Conservation (phyloP, 2,888 invertebrate species). For the Rhagonycha fulva region DNA sequence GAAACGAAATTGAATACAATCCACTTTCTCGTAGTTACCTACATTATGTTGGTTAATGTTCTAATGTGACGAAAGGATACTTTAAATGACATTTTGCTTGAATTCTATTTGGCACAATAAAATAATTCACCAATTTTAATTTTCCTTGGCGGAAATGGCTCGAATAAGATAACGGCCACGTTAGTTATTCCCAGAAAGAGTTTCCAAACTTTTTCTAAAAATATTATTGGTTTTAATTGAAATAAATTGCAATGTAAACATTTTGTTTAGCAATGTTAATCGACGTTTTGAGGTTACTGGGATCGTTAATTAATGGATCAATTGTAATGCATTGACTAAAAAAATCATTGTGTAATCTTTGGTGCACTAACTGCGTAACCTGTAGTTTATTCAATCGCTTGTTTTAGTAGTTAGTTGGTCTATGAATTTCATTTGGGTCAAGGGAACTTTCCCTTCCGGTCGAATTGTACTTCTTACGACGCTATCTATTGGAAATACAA, state of each 20-base stretch:
- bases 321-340: constrained; percentile 24
- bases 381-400: constrained; percentile 21
- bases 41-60: constrained; percentile 27
- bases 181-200: neutral
- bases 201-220: neutral
- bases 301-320: constrained; percentile 24
- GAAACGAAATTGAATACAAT: constrained; percentile 20
- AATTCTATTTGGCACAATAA: neutral
- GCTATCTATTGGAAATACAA: constrained; percentile 20
- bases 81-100: constrained; percentile 22
- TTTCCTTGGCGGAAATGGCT: neutral
- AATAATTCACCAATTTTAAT: neutral
- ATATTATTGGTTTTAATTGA: neutral
- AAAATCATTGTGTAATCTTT: constrained; percentile 13
- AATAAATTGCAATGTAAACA: neutral
- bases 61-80: constrained; percentile 15
- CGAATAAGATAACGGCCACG: neutral
- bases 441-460: constrained; percentile 51
- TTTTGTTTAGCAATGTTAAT: constrained; percentile 2
- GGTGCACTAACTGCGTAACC: constrained; percentile 19
- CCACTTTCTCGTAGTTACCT: constrained; percentile 20
- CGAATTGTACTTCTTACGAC: constrained; percentile 23
- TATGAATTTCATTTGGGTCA: constrained; percentile 46
- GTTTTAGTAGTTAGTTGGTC: constrained; percentile 22
- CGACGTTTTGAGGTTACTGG: constrained; percentile 28